Conservation (phyloP, 2,113 vertebrate species). For the Elanus axillaris region DNA sequence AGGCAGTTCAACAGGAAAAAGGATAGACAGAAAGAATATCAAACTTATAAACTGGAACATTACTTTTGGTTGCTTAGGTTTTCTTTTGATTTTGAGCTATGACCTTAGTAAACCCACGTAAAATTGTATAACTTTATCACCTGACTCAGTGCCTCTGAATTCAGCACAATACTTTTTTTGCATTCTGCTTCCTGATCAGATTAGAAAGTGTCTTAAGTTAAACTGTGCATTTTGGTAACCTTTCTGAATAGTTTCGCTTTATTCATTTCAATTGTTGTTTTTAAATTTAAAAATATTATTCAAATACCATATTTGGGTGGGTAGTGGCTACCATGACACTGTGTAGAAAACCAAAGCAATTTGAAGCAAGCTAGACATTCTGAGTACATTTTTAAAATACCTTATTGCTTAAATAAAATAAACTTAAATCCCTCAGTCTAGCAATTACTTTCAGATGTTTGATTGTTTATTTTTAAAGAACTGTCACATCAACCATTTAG, state of each 20-base stretch:
- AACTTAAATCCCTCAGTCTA: slow-evolving; percentile 35
- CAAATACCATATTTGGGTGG: slow-evolving; percentile 32
- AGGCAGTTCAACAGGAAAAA: background rate
- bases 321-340: background rate
- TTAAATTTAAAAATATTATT: slow-evolving; percentile 1
- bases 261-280: background rate
- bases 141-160: background rate
- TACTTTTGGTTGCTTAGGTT: background rate
- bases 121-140: background rate
- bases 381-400: slow-evolving; percentile 60
- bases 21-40: background rate
- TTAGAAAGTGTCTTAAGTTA: background rate
- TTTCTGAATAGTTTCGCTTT: background rate
- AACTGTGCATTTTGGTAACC: background rate
- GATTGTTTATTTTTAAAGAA: slow-evolving; percentile 47
- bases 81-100: background rate
- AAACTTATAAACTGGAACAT: background rate
- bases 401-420: slow-evolving; percentile 55
- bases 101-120: background rate
- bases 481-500: background rate
- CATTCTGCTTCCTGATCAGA: background rate
- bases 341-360: slow-evolving; percentile 16
- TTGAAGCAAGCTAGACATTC: slow-evolving; percentile 7
- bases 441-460: slow-evolving; percentile 59
- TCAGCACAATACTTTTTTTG: background rate